Conservation (phyloP, 2,888 invertebrate species). For the Oxytorus armatus region DNA sequence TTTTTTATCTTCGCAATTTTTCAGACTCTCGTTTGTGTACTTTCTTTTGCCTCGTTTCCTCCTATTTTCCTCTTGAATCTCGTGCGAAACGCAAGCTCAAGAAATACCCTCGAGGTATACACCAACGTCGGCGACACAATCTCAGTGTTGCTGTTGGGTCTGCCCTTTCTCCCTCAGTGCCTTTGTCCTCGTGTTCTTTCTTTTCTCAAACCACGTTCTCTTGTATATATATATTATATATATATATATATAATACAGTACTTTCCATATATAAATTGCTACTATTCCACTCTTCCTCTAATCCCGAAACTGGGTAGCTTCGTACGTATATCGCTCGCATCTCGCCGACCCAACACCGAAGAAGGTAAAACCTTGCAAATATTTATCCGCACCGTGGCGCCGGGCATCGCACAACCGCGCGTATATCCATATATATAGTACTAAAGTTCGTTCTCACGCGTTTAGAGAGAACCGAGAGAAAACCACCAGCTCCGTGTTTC, state of each 20-base stretch:
- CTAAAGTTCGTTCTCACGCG: constrained; percentile 14
- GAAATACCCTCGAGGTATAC: constrained; percentile 39
- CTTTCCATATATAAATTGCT: constrained; percentile 53
- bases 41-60: not conserved
- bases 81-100: constrained; percentile 34
- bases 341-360: constrained; percentile 22
- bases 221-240: not conserved
- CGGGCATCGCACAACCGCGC: too few species aligned
- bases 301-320: constrained; percentile 20
- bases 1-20: constrained; percentile 30
- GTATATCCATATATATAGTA: not conserved
- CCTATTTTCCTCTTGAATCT: constrained; percentile 30
- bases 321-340: not conserved
- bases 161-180: constrained; percentile 19
- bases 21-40: constrained; percentile 9
- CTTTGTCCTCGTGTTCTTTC: constrained; percentile 35
- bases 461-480: constrained; percentile 1
- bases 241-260: constrained; percentile 6
- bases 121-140: constrained; percentile 46
- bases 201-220: constrained; percentile 10
- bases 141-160: constrained; percentile 28
- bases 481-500: constrained; percentile 11
- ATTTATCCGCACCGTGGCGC: constrained; percentile 44
- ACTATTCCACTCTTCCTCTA: constrained; percentile 50
- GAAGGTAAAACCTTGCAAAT: constrained; percentile 46